Conservation (phyloP, 2,113 vertebrate genomes). For the Brachypteracias leptosomus region DNA sequence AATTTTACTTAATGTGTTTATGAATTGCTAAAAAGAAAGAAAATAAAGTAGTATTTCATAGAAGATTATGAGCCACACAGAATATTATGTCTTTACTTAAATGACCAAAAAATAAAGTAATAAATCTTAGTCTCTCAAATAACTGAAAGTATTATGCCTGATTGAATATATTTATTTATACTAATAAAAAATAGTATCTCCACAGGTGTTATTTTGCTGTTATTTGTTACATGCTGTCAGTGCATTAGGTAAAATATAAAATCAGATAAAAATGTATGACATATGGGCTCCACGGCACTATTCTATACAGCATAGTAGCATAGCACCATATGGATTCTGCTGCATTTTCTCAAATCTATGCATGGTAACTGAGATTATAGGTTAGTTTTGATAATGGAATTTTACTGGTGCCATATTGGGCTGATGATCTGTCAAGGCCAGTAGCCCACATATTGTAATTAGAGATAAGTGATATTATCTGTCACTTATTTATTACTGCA, state of each 20-base stretch:
- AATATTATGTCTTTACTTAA: conserved; percentile 44
- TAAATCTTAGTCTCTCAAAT: conserved; percentile 27
- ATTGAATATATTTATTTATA: conserved; percentile 43
- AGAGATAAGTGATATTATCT: background rate
- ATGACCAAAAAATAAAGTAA: conserved; percentile 30
- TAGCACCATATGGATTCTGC: background rate
- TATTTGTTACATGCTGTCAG: conserved; percentile 21
- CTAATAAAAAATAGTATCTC: conserved; percentile 39
- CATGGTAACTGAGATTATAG: background rate
- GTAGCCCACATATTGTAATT: background rate
- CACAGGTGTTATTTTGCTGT: background rate
- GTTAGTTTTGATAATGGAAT: background rate
- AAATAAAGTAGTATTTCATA: conserved; percentile 1
- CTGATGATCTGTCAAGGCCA: background rate
- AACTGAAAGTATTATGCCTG: conserved; percentile 41
- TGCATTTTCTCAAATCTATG: background rate
- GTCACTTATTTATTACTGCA: background rate
- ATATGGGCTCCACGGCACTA: background rate
- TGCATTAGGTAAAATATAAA: background rate
- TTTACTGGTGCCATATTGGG: background rate
- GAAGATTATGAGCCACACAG: background rate
- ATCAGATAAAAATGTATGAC: background rate
- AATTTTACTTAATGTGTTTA: background rate
- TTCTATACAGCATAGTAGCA: background rate
- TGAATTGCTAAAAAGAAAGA: conserved; percentile 28